Evolutionary conservation across 2,797 vertebrate species (phyloP), one percentile per base, ranked within the genome.

Genomic region (Melanotaenia parkinsoni): DNA sequence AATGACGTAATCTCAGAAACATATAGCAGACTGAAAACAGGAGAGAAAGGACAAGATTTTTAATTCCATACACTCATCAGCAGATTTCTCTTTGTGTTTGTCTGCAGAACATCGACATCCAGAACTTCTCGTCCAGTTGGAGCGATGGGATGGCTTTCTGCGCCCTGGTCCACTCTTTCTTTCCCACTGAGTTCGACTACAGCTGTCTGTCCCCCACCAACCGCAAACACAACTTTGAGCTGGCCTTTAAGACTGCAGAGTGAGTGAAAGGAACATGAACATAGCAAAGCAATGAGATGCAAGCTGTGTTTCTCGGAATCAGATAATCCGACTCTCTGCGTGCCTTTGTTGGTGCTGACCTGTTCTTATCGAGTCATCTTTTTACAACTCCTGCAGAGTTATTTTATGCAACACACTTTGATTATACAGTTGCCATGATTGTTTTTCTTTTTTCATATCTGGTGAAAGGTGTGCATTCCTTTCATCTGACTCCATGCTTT

Each of bases 41-140:
- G 9, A 54, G 45, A 61, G 47, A 38, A 37, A 37, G 7, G 35
- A 37, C 35, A 37, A 8, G 6, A 8, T 37, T 11, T 37, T 37
- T 8, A 37, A 37, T 8, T 37, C 6, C 35, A 67, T 30, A 8
- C 33, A 24, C 11, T 75, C 35, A 71, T 74, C 71, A 54, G 18
- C n/a, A 33, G 26, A 24, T 20, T 9, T 62, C 58, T 67, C 30
- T 37, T 12, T 28, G n/a, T 43, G 37, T 69, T n/a, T 70, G 47
- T 79, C 62, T 47, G 14, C 71, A 99, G 98, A 96, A 97, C 72
- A 94, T 98, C 22, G 97, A 98, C 81, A 96, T 99, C 72, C 97
- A 99, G 91, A 99, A 99, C 93, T 99, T 99, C 93, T 99, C 98
- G 2, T 96, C 97, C 70, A 98, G 96, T 77, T 99, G 98, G 98